Evolutionary conservation across 2,888 invertebrate genomes (phyloP).

Genomic region (Agrochola lota): DNA sequence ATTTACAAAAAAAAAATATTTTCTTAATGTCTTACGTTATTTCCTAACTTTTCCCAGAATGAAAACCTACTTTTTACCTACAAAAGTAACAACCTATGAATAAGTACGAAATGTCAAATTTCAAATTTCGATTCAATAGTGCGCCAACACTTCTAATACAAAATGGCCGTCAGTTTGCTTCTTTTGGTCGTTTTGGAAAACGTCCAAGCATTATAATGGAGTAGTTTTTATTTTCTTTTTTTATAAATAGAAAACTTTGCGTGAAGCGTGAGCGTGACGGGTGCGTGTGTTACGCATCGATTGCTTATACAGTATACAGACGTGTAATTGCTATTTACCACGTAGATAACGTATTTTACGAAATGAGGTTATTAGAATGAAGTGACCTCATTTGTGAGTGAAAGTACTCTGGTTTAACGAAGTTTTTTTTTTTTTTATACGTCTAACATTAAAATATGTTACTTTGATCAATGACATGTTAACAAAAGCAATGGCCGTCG

Average conservation of each 20-base stretch:
- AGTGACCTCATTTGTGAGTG: slow-evolving; percentile 57
- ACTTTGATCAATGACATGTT: background rate
- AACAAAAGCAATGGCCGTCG: background rate
- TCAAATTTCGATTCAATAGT: slow-evolving; percentile 35
- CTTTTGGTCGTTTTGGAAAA: slow-evolving; percentile 45
- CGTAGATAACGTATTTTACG: slow-evolving; percentile 49
- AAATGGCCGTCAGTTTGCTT: slow-evolving; percentile 22
- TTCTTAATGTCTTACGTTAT: background rate
- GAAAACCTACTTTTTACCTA: background rate
- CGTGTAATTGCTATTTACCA: slow-evolving; percentile 60
- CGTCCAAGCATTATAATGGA: slow-evolving; percentile 51
- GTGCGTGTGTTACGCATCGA: slow-evolving; percentile 66
- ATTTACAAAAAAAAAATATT: background rate
- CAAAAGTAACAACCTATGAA: background rate
- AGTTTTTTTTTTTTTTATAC: background rate
- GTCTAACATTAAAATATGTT: background rate
- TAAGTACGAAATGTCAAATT: slow-evolving; percentile 2
- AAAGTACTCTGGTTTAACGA: slow-evolving; percentile 15
- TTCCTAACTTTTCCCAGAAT: background rate
- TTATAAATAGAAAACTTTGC: slow-evolving; percentile 50
- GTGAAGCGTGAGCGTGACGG: slow-evolving; percentile 60
- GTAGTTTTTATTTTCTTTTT: slow-evolving; percentile 51
- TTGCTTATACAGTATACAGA: slow-evolving; percentile 53
- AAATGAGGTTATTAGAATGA: slow-evolving; percentile 60
- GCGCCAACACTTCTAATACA: slow-evolving; percentile 2